Conservation (phyloP, 2,113 vertebrate species). For the Patagioenas fasciata region DNA sequence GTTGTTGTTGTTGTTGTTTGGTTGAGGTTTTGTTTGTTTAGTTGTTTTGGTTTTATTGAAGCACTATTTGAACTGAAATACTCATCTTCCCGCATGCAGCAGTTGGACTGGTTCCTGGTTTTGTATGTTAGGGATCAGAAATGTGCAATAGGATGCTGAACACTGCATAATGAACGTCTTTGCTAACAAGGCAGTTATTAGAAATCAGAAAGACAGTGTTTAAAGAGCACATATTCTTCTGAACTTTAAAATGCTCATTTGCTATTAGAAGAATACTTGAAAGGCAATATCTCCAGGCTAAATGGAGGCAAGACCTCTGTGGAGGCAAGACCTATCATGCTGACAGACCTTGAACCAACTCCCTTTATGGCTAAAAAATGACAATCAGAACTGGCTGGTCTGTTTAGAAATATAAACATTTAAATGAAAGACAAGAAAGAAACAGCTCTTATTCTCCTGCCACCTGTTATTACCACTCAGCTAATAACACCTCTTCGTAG, state of each 20-base stretch:
- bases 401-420: neutral
- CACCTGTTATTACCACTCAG: neutral
- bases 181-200: neutral
- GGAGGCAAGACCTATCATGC: neutral
- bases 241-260: neutral
- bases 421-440: neutral
- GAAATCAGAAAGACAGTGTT: neutral
- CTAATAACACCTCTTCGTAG: neutral
- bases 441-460: neutral
- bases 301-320: neutral
- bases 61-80: neutral
- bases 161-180: neutral
- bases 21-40: neutral
- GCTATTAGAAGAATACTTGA: neutral
- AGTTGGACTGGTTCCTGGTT: neutral
- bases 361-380: neutral
- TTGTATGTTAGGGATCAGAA: neutral
- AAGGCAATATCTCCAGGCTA: neutral
- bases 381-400: fast-evolving
- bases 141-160: neutral
- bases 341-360: neutral
- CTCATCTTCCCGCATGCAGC: neutral
- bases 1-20: neutral
- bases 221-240: neutral
- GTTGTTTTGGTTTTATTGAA: neutral